Conservation (phyloP, 1,140 invertebrate species). For the Aphis gossypii region DNA sequence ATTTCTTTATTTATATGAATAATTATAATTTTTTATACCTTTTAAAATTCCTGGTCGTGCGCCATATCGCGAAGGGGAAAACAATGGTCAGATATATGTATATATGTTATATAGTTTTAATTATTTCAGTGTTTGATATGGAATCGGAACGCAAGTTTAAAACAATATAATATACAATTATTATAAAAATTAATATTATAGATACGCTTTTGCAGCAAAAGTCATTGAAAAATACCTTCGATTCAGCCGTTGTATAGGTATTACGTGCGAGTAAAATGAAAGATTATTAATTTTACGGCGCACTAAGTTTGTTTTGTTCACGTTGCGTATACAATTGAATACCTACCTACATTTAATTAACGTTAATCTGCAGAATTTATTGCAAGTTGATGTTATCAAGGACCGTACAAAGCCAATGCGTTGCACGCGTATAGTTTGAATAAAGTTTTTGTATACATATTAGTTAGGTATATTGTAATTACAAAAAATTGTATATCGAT, state of each 20-base stretch:
- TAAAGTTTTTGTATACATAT: neutral
- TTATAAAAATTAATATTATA: neutral
- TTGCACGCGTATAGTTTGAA: neutral
- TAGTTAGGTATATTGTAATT: neutral
- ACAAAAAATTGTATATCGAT: neutral
- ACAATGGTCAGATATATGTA: neutral
- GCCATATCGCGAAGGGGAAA: neutral
- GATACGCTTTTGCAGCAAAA: neutral
- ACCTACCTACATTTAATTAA: conserved; percentile 9
- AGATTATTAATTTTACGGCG: conserved; percentile 35
- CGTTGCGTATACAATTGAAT: neutral
- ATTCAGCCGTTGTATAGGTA: neutral
- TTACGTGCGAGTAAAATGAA: neutral
- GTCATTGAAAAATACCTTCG: neutral
- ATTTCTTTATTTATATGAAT: neutral
- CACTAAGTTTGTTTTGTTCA: conserved; percentile 21
- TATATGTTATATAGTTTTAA: neutral
- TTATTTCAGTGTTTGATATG: neutral
- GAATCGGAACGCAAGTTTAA: neutral
- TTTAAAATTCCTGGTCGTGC: neutral
- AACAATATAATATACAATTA: neutral
- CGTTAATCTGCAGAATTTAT: conserved; percentile 25
- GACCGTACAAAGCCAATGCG: neutral
- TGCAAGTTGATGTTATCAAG: neutral
- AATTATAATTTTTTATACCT: neutral